Evolutionary conservation across 2,888 invertebrate genomes (phyloP).

Genomic region (Eustalomyia histrio): DNA sequence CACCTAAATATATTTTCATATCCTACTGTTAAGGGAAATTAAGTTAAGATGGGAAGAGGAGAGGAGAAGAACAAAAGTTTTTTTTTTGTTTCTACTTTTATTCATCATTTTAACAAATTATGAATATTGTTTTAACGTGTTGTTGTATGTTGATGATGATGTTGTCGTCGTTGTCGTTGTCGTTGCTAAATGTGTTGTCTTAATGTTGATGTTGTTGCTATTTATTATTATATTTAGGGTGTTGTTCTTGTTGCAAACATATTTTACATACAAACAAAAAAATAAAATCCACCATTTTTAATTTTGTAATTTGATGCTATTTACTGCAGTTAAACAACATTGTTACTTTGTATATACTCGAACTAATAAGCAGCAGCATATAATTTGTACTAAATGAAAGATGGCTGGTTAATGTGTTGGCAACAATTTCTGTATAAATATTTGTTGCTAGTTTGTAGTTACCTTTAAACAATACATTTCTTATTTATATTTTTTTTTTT

Average conservation of each 20-base stretch:
- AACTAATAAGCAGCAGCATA: slow-evolving; percentile 14
- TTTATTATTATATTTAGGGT: slow-evolving; percentile 63
- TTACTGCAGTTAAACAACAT: slow-evolving; percentile 55
- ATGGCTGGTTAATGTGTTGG: slow-evolving; percentile 2
- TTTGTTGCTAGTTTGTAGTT: neutral
- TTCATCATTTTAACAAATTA: slow-evolving; percentile 71
- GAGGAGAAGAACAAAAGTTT: neutral
- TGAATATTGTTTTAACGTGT: slow-evolving; percentile 71
- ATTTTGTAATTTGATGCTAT: slow-evolving; percentile 76
- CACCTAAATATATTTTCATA: slow-evolving; percentile 15
- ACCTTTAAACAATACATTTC: neutral
- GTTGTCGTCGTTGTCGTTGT: slow-evolving; percentile 17
- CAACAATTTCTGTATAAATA: neutral
- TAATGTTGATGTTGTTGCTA: slow-evolving; percentile 31
- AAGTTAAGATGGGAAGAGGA: slow-evolving; percentile 3
- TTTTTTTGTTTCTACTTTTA: slow-evolving; percentile 18
- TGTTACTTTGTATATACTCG: neutral
- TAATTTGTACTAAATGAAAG: neutral
- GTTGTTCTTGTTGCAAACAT: slow-evolving; percentile 39
- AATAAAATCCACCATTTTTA: slow-evolving; percentile 76
- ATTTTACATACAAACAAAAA: neutral
- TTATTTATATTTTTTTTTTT: neutral
- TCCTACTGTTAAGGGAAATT: neutral
- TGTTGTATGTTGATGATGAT: slow-evolving; percentile 41
- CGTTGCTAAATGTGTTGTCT: slow-evolving; percentile 52